A percentile compares a stretch with the other conserved stretches of the same genome.
Evolutionary conservation across 1,140 invertebrate species (phyloP).

Genomic region (Coboldia fuscipes): DNA sequence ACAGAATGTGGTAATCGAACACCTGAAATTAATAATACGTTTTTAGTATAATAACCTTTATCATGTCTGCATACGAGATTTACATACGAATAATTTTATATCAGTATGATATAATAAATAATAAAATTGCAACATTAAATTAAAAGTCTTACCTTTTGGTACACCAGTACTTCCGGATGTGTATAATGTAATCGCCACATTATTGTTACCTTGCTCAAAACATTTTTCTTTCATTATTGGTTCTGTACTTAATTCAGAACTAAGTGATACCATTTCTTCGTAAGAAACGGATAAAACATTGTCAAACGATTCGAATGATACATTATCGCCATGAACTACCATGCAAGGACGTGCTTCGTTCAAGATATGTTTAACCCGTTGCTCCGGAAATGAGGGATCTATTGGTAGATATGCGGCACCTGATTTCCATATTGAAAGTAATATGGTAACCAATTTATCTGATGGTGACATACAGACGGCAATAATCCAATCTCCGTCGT

Average conservation of each 20-base stretch:
- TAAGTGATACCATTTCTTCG: too few relatives aligned
- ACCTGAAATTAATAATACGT: slow-evolving; percentile 28
- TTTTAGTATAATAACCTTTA: too few relatives aligned
- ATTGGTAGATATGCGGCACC: slow-evolving; percentile 66
- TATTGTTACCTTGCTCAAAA: slow-evolving; percentile 18
- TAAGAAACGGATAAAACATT: too few relatives aligned
- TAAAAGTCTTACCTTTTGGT: slow-evolving; percentile 70
- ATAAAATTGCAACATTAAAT: slow-evolving; percentile 11
- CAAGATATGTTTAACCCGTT: slow-evolving; percentile 53
- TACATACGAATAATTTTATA: too few relatives aligned
- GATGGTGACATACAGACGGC: slow-evolving; percentile 56
- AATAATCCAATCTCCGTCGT: slow-evolving; percentile 41
- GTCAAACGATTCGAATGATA: too few relatives aligned
- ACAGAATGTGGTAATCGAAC: slow-evolving; percentile 63
- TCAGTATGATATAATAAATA: neutral
- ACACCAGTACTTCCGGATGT: slow-evolving; percentile 85
- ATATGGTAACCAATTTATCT: slow-evolving; percentile 38
- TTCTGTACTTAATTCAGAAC: too few relatives aligned
- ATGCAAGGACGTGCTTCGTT: slow-evolving; percentile 47
- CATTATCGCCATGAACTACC: slow-evolving; percentile 38
- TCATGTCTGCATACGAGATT: too few relatives aligned
- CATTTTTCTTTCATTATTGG: too few relatives aligned
- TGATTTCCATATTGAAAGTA: slow-evolving; percentile 57
- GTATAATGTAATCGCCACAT: slow-evolving; percentile 61
- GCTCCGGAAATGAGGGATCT: slow-evolving; percentile 49